Evolutionary conservation across 2,797 vertebrate genomes (phyloP).

Genomic region (Gallinago solitaria): DNA sequence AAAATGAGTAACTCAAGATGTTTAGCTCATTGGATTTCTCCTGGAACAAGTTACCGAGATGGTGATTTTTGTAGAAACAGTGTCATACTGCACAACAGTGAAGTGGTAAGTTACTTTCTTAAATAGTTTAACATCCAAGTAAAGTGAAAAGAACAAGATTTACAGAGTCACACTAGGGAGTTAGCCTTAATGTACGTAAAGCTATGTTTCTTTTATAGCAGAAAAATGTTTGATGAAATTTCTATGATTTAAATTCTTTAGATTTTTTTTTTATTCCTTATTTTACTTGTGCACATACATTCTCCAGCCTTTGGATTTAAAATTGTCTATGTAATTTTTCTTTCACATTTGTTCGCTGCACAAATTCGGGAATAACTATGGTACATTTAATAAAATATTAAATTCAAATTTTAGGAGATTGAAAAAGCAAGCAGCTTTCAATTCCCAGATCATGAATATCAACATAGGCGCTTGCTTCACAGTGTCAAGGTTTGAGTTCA

Average conservation of each 20-base stretch:
- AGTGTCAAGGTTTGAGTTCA: conserved; percentile 38
- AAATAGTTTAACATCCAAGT: conserved; percentile 25
- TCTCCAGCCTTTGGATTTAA: neutral
- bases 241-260: neutral
- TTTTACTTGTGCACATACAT: neutral
- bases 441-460: conserved; percentile 67
- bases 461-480: conserved; percentile 41
- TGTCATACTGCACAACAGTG: conserved; percentile 21
- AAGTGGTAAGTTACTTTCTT: conserved; percentile 26
- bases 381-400: conserved; percentile 41
- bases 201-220: neutral
- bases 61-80: conserved; percentile 28
- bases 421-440: conserved; percentile 41
- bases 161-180: neutral
- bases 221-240: neutral
- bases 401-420: conserved; percentile 35
- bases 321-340: neutral
- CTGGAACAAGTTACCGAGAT: conserved; percentile 31
- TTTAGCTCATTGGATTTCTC: conserved; percentile 30
- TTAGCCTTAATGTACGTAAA: conserved; percentile 10
- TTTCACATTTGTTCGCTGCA: neutral
- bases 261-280: neutral
- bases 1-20: conserved; percentile 49
- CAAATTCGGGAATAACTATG: neutral
- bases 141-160: conserved; percentile 30